Evolutionary conservation across 2,888 invertebrate genomes (phyloP).

Genomic region (Aethes cnicana): DNA sequence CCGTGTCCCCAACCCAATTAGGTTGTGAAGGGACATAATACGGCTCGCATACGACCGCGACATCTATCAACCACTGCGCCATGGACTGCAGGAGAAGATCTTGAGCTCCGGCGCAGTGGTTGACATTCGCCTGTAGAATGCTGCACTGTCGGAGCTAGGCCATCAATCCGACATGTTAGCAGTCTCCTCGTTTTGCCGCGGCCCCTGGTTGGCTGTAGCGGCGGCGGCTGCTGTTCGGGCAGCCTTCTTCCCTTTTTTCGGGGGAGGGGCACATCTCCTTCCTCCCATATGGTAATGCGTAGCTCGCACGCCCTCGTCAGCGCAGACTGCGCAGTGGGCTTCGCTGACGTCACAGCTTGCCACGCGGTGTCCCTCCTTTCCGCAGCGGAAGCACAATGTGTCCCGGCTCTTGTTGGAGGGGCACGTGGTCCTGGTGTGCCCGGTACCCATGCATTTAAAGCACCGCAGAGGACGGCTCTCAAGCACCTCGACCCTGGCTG

Average conservation of each 20-base stretch:
- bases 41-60: not conserved
- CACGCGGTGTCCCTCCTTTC: not conserved
- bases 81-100: too few species aligned
- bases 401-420: not conserved
- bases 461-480: not conserved
- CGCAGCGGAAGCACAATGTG: not conserved
- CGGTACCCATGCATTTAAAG: not conserved
- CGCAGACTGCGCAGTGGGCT: not conserved
- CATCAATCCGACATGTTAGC: not conserved
- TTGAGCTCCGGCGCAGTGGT: conserved; percentile 1
- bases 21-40: not conserved
- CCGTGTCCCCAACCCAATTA: not conserved
- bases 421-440: not conserved
- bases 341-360: not conserved
- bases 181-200: not conserved
- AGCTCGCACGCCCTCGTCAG: not conserved
- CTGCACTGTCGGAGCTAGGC: not conserved
- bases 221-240: not conserved
- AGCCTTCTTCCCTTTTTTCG: not conserved
- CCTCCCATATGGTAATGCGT: not conserved
- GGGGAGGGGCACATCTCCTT: not conserved
- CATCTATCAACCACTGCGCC: not conserved
- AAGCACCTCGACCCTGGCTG: not conserved
- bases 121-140: not conserved
- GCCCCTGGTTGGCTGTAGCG: too few species aligned